phyloP scores from a whole-genome alignment of 2,888 invertebrate species.

The Coremacera marginata region DNA sequence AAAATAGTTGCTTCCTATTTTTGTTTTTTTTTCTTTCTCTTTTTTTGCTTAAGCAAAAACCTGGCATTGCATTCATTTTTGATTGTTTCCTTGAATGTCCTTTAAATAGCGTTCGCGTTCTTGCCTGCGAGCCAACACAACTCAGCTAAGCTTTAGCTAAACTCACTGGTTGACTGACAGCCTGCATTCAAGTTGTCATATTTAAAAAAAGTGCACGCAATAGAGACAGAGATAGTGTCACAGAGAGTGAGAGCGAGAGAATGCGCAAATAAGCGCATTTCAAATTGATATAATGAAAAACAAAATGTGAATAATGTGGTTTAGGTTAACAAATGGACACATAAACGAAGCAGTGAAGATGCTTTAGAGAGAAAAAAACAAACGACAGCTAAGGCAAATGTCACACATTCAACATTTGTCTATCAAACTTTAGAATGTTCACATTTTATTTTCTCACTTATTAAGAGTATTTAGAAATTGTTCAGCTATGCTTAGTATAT shows the following conservation, averaged over 20 bases:
- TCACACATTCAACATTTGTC: no score
- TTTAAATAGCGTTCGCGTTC: neutral
- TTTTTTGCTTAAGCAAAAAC: no score
- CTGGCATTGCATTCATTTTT: neutral
- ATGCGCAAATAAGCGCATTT: neutral
- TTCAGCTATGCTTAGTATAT: no score
- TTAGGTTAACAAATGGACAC: slow-evolving; percentile 1
- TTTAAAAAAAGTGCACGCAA: slow-evolving; percentile 1
- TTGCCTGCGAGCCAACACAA: neutral
- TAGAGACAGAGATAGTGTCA: neutral
- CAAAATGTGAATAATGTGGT: slow-evolving; percentile 22
- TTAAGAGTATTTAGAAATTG: no score
- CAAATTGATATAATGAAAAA: neutral
- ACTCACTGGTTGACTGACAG: slow-evolving; percentile 8
- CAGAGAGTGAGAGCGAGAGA: no score
- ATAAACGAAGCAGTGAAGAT: neutral
- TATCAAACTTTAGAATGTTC: no score
- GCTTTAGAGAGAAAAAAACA: neutral
- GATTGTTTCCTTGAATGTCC: slow-evolving; percentile 21
- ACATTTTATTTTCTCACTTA: no score
- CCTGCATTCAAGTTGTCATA: slow-evolving; percentile 13
- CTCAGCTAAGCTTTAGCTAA: neutral
- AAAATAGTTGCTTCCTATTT: neutral
- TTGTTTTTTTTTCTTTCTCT: neutral
- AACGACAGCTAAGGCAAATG: no score